phyloP scores from a whole-genome alignment of 2,113 vertebrate genomes.

The rat (Rattus norvegicus) region GRCr8 NC_086031.1:99420001-99420500 shows the following conservation, averaged over 20 bases:
- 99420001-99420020: constrained; percentile 91
- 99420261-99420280: neutral
- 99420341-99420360: neutral
- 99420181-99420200: neutral
- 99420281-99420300: neutral
- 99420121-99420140: constrained; percentile 85
- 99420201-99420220: neutral
- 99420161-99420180: fast-evolving
- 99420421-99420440: neutral
- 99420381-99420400: neutral
- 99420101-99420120: constrained; percentile 98
- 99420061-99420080: constrained; percentile 93
- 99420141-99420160: neutral
- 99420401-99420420: neutral
- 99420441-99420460: neutral
- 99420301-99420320: neutral
- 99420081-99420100: constrained; percentile 92
- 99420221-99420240: neutral
- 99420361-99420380: neutral
- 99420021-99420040: constrained; percentile 96
- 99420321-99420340: no score
- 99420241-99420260: neutral
- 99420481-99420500: neutral
- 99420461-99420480: neutral
- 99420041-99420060: constrained; percentile 95